These are phyloP conservation scores for Echeneis naucrates DNA, from an alignment of 2,797 vertebrate genomes.

Conservation along the genomic window DNA sequence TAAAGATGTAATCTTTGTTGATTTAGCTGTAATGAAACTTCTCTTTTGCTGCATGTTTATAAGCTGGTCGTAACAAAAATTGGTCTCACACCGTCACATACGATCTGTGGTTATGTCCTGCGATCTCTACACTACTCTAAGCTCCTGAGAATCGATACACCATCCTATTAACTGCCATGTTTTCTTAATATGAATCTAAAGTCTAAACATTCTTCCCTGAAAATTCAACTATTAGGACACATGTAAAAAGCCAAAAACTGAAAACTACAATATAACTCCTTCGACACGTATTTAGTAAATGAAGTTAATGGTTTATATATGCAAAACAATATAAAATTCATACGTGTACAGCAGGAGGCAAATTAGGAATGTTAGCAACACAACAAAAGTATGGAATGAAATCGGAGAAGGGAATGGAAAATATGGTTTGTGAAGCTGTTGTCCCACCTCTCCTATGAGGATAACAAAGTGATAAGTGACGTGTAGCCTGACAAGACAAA, in stretches of 20 bases:
- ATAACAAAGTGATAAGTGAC: conserved; percentile 53
- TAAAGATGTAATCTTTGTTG: neutral
- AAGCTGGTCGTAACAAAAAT: neutral
- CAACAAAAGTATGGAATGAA: conserved; percentile 50
- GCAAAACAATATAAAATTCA: conserved; percentile 15
- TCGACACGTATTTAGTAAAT: conserved; percentile 9
- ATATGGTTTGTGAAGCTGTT: conserved; percentile 9
- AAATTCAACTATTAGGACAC: neutral
- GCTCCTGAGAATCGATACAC: neutral
- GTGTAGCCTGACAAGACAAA: conserved; percentile 56
- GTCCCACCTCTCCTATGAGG: conserved; percentile 30
- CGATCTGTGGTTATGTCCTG: neutral
- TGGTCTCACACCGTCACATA: neutral
- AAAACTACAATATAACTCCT: neutral
- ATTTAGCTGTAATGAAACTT: no score
- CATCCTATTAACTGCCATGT: neutral
- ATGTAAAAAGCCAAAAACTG: conserved; percentile 1
- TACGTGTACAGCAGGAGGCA: conserved; percentile 9
- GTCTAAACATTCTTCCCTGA: neutral
- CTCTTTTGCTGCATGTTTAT: neutral
- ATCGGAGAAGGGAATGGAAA: conserved; percentile 34
- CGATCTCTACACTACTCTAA: neutral
- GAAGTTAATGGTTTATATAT: neutral
- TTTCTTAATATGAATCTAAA: neutral
- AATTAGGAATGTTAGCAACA: conserved; percentile 42